Conservation (phyloP, 2,888 invertebrate species). For the Elmis aenea region DNA sequence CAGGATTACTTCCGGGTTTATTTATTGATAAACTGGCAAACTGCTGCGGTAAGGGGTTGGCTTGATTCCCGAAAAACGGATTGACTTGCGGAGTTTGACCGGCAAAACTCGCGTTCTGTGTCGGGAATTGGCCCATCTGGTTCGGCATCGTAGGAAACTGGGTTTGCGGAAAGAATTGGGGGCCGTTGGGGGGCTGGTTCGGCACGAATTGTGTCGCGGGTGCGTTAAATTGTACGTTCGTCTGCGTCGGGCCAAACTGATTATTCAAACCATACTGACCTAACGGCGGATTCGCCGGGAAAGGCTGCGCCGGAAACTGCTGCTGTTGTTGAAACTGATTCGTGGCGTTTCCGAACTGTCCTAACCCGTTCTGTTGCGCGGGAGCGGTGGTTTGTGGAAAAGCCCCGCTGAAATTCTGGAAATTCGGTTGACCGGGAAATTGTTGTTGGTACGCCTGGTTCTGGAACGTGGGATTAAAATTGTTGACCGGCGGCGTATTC, state of each 20-base stretch:
- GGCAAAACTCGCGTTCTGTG: constrained; percentile 12
- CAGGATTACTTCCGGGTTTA: constrained; percentile 25
- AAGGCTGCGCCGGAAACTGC: constrained; percentile 19
- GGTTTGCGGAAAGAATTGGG: constrained; percentile 10
- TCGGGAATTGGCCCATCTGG: constrained; percentile 12
- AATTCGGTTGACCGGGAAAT: constrained; percentile 23
- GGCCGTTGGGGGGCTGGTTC: constrained; percentile 9
- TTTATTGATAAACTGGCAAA: constrained; percentile 48
- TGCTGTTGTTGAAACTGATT: constrained; percentile 10
- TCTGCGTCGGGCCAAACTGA: constrained; percentile 10
- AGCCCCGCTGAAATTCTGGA: constrained; percentile 21
- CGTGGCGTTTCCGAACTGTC: constrained; percentile 8
- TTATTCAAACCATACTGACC: constrained; percentile 11
- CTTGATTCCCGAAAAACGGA: constrained; percentile 38
- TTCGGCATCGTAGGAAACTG: constrained; percentile 9
- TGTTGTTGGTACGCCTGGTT: constrained; percentile 21
- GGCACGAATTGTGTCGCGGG: constrained; percentile 11
- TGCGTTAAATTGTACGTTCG: constrained; percentile 1
- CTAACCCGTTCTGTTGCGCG: constrained; percentile 8
- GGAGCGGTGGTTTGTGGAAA: constrained; percentile 15
- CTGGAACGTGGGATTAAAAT: constrained; percentile 32
- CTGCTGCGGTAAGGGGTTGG: constrained; percentile 46
- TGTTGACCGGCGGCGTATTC: constrained; percentile 52
- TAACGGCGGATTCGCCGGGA: constrained; percentile 8
- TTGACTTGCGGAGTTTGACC: constrained; percentile 30